Percentiles rank a stretch among this genome's conserved stretches.
Conservation (phyloP, 1,140 invertebrate species). For the Hylyphantes graminicola region DNA sequence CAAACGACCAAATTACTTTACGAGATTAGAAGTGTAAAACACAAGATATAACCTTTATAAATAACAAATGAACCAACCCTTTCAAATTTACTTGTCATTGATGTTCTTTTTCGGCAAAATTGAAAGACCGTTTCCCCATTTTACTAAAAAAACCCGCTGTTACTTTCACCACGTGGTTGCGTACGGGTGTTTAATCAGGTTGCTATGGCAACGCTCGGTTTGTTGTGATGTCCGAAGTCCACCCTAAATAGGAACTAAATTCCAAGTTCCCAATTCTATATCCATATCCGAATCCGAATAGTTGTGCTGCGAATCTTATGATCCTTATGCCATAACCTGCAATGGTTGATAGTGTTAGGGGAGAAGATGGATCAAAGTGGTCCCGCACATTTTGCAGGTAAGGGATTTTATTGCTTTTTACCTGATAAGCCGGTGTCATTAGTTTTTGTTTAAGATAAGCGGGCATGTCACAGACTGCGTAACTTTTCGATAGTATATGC, state of each 20-base stretch:
- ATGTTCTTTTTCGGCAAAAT: too few species aligned
- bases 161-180: conserved; percentile 40
- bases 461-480: too few species aligned
- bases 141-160: not conserved
- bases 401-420: not conserved
- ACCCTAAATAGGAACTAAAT: not conserved
- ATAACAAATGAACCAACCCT: too few species aligned
- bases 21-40: too few species aligned
- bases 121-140: too few species aligned
- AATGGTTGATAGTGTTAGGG: conserved; percentile 32
- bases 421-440: too few species aligned
- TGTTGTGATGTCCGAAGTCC: conserved; percentile 53
- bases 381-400: conserved; percentile 53
- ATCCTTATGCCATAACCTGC: not conserved
- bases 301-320: not conserved
- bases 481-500: too few species aligned
- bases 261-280: conserved; percentile 2
- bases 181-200: conserved; percentile 50
- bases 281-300: not conserved
- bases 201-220: conserved; percentile 34
- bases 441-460: too few species aligned
- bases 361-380: conserved; percentile 49
- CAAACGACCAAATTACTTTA: too few species aligned
- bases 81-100: too few species aligned
- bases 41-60: too few species aligned